Conservation (phyloP, 2,797 vertebrate genomes). For the Oryzias sinensis region DNA sequence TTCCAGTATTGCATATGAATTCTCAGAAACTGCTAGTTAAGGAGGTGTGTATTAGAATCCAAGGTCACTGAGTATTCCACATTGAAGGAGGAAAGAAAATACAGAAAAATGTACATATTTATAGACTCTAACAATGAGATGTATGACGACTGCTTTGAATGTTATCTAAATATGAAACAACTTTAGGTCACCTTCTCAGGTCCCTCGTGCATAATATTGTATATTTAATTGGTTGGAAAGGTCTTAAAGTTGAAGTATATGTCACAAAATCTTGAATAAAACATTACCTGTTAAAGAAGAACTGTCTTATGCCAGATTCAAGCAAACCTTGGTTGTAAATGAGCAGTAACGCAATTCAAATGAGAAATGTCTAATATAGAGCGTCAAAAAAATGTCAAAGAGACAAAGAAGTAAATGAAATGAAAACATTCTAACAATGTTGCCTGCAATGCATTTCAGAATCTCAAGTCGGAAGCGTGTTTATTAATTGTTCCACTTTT, state of each 20-base stretch:
- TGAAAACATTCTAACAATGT: not conserved
- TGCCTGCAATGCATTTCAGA: too few relatives aligned
- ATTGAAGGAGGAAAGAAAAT: constrained; percentile 8
- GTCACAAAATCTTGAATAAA: constrained; percentile 72
- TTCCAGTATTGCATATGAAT: constrained; percentile 55
- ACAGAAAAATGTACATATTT: constrained; percentile 13
- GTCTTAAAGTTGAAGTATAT: constrained; percentile 56
- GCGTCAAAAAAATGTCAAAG: constrained; percentile 38
- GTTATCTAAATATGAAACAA: constrained; percentile 53
- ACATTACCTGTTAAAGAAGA: constrained; percentile 63
- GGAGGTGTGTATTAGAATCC: constrained; percentile 46
- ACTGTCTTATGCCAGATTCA: constrained; percentile 48
- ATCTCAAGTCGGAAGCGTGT: too few relatives aligned
- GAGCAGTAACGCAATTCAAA: constrained; percentile 64
- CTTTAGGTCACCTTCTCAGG: constrained; percentile 57
- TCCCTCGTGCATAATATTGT: constrained; percentile 62
- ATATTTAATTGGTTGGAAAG: constrained; percentile 72
- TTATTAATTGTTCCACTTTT: too few relatives aligned
- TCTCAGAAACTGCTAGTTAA: constrained; percentile 64
- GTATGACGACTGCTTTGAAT: constrained; percentile 42
- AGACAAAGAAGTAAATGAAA: constrained; percentile 14
- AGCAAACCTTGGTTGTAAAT: constrained; percentile 56
- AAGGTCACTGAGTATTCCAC: constrained; percentile 62
- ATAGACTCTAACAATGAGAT: constrained; percentile 35
- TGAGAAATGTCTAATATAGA: constrained; percentile 46